Percentiles rank a stretch among this genome's conserved stretches.
These are phyloP conservation scores for Ailurus styani DNA, from an alignment of 2,113 vertebrate genomes.

Conservation along the genomic window DNA sequence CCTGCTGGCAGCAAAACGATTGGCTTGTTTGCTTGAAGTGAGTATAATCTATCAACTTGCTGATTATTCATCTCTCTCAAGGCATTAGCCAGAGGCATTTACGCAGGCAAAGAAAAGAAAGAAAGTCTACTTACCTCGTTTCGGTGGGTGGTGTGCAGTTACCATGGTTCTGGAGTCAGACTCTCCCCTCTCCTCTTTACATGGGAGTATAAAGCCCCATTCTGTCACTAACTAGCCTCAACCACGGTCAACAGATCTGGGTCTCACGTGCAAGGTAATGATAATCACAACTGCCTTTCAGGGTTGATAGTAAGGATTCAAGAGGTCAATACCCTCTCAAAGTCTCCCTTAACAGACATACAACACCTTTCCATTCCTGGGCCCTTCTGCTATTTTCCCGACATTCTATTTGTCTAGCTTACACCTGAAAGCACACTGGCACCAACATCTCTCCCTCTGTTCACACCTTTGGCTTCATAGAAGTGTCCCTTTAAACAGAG, in stretches of 20 bases:
- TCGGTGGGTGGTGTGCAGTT: background rate
- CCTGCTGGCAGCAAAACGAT: slow-evolving; percentile 30
- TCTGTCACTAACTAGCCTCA: background rate
- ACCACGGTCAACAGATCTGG: background rate
- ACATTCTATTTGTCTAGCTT: background rate
- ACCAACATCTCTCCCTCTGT: background rate
- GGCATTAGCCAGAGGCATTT: background rate
- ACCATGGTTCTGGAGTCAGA: background rate
- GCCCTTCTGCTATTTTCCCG: background rate
- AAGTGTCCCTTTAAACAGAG: background rate
- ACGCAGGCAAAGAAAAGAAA: background rate
- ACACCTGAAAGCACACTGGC: background rate
- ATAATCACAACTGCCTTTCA: background rate
- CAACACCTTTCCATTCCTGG: background rate
- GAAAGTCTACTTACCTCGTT: background rate
- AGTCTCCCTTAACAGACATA: rapidly evolving
- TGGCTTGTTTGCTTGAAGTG: background rate
- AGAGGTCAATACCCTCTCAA: background rate
- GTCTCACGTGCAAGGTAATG: background rate
- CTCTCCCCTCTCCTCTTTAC: too few species aligned
- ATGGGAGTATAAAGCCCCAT: background rate
- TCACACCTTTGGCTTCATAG: background rate
- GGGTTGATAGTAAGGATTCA: background rate
- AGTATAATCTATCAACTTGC: slow-evolving; percentile 31
- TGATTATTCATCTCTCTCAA: slow-evolving; percentile 28